Base-by-base conservation (phyloP, 2,797 vertebrate genomes). In the Megalops cyprinoides region DNA sequence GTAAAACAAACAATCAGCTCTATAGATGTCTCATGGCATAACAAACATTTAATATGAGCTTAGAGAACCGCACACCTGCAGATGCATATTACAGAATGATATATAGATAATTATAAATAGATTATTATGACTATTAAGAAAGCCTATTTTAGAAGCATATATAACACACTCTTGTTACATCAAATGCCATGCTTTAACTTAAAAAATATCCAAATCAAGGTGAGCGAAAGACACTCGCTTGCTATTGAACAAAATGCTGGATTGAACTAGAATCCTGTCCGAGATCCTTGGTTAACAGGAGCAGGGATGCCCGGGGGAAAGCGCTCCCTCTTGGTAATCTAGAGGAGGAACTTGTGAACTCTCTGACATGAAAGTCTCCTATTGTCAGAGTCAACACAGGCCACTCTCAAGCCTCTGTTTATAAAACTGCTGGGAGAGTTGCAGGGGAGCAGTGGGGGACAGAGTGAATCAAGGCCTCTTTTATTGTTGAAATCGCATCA, bases 301-400 rank as follows among this genome's bases (percentile, higher is more conserved):
- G 37, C 67, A 4, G 28, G 8, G 53, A 34, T 18, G 10, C 37
- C n/a, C 3, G 4, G 7, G 23, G 37, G 18, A 20, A 18, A 31
- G 60, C 25, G 10, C 77, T 51, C 60, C 7, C 5, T 76, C 39
- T 62, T 79, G 69, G 85, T 89, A 79, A 87, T 86, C 77, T 79
- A 83, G 75, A 62, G 62, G 81, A 83, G 82, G 82, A 86, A 84
- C 85, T 84, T 83, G 84, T 87, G 86, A 88, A 88, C 87, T 79
- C 79, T 28, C 77, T 86, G 82, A 85, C 86, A 88, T 88, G 86
- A 89, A 89, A 88, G 87, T 74, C 10, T 80, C 82, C 84, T 82
- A 85, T 83, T 81, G 84, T 79, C 81, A 86, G 82, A 58, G 79
- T 84, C 85, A 86, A 80, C 84, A 85, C 65, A 49, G 74, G 49